Evolutionary conservation across 2,888 invertebrate genomes (phyloP).

Genomic region (Sicus ferrugineus): DNA sequence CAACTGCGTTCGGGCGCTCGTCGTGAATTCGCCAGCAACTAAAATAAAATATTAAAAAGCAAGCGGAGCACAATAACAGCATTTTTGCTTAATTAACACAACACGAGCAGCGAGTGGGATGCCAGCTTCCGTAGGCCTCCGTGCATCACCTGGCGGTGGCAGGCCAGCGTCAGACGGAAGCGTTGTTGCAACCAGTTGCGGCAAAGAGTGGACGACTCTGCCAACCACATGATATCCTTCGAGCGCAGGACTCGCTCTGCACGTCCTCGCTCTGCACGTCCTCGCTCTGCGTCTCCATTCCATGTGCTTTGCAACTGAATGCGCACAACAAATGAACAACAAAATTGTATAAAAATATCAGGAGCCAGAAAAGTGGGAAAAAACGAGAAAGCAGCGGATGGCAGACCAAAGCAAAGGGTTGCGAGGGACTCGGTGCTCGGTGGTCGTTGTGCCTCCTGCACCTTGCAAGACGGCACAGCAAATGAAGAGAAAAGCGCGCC

Average conservation of each 20-base stretch:
- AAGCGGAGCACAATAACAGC: neutral
- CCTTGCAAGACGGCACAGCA: constrained; percentile 39
- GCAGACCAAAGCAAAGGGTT: constrained; percentile 35
- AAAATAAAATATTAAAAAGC: constrained; percentile 2
- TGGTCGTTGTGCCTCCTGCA: constrained; percentile 32
- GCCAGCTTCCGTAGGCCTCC: neutral
- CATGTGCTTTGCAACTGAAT: constrained; percentile 40
- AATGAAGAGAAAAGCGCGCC: constrained; percentile 33
- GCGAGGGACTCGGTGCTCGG: neutral
- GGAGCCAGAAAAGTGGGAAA: constrained; percentile 29
- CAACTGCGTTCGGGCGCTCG: neutral
- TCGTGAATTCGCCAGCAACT: neutral
- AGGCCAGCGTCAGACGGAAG: too few species aligned
- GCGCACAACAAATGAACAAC: constrained; percentile 53
- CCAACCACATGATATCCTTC: neutral
- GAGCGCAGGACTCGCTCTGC: too few species aligned
- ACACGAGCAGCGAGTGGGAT: constrained; percentile 1
- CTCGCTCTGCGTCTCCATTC: constrained; percentile 33
- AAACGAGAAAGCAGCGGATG: constrained; percentile 35
- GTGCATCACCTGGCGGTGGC: neutral
- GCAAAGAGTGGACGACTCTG: too few species aligned
- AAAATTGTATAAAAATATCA: constrained; percentile 55
- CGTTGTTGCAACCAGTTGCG: too few species aligned
- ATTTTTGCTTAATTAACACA: constrained; percentile 15
- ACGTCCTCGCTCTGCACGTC: neutral